Conservation (phyloP, 2,113 vertebrate species). For the Anseranas semipalmata region DNA sequence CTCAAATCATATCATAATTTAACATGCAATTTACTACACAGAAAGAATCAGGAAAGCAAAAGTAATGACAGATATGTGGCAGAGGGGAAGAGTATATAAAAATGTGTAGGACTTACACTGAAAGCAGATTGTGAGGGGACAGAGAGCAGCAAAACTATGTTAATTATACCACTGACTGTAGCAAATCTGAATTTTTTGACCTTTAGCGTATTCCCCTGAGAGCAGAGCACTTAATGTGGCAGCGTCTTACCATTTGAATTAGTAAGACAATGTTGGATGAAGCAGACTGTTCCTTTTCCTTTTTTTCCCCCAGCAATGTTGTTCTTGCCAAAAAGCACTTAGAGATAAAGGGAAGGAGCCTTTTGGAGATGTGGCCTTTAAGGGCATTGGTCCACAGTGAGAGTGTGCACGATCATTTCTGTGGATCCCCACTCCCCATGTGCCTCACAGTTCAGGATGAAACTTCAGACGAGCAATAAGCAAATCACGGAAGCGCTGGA, state of each 20-base stretch:
- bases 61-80: not conserved
- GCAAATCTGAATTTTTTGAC: not conserved
- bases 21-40: not conserved
- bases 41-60: not conserved
- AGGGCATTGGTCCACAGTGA: fast-evolving
- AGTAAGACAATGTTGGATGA: not conserved
- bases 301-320: not conserved
- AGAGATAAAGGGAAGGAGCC: not conserved
- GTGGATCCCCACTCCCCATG: not conserved
- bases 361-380: not conserved
- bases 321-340: not conserved
- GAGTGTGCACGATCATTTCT: not conserved
- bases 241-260: not conserved
- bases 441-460: not conserved
- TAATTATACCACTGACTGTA: not conserved
- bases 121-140: not conserved
- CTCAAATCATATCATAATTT: not conserved
- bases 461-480: not conserved
- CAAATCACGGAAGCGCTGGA: not conserved
- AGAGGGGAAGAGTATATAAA: not conserved
- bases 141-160: not conserved
- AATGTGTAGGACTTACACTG: not conserved
- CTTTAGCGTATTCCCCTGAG: not conserved
- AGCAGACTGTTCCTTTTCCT: not conserved
- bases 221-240: not conserved